These are phyloP conservation scores for Amiota communis DNA, from an alignment of 2,888 invertebrate genomes.

Conservation along the genomic window DNA sequence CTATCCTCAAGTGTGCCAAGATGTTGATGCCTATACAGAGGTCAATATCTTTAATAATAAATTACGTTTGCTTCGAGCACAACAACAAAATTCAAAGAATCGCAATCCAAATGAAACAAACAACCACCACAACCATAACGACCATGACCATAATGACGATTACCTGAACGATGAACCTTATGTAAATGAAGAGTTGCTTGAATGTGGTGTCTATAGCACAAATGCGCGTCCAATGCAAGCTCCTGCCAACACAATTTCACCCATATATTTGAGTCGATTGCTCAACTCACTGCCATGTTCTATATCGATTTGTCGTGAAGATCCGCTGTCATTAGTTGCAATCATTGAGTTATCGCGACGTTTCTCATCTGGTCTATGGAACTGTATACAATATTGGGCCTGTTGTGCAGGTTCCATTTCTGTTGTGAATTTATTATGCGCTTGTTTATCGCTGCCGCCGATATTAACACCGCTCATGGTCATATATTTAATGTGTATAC, in stretches of 20 bases:
- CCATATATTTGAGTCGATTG: conserved; percentile 85
- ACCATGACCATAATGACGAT: neutral
- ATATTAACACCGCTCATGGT: conserved; percentile 80
- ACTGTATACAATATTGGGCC: conserved; percentile 73
- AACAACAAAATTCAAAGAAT: conserved; percentile 33
- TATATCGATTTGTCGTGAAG: conserved; percentile 79
- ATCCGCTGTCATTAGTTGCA: conserved; percentile 72
- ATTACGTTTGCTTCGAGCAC: conserved; percentile 56
- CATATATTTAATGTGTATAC: conserved; percentile 83
- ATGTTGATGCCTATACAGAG: conserved; percentile 71
- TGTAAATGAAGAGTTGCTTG: conserved; percentile 60
- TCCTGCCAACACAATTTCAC: conserved; percentile 75
- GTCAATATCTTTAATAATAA: conserved; percentile 72
- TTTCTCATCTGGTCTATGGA: conserved; percentile 73
- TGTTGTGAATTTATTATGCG: conserved; percentile 75
- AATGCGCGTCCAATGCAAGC: conserved; percentile 67
- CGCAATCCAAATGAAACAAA: neutral
- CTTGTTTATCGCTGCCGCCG: conserved; percentile 82
- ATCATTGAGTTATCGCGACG: conserved; percentile 72
- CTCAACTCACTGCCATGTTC: conserved; percentile 93
- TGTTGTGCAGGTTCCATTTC: conserved; percentile 74
- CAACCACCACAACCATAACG: neutral
- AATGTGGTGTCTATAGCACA: conserved; percentile 53
- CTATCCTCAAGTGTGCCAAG: conserved; percentile 84
- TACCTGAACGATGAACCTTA: conserved; percentile 42